Evolutionary conservation across 2,888 invertebrate species (phyloP).

Genomic region (Itoplectis maculator): DNA sequence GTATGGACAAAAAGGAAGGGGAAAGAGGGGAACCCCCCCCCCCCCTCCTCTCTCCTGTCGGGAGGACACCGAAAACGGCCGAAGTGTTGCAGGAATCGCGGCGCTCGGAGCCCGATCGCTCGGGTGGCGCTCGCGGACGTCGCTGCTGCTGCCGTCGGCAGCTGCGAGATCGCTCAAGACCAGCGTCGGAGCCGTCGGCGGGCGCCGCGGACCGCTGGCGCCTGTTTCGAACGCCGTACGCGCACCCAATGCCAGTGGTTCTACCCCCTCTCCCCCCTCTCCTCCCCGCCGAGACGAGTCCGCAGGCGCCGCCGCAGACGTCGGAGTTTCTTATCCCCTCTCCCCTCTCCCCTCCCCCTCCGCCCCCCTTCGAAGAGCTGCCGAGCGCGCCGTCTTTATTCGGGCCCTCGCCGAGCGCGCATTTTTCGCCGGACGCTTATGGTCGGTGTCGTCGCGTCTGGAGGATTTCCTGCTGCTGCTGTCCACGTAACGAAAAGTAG

Average conservation of each 20-base stretch:
- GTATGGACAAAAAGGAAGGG: slow-evolving; percentile 32
- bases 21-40: too few species aligned
- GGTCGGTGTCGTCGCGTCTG: slow-evolving; percentile 9
- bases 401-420: slow-evolving; percentile 1
- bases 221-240: slow-evolving; percentile 51
- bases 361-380: too few species aligned
- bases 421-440: slow-evolving; percentile 15
- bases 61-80: slow-evolving; percentile 47
- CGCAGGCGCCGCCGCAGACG: slow-evolving; percentile 40
- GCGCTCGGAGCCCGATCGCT: too few species aligned
- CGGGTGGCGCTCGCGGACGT: slow-evolving; percentile 47
- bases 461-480: not conserved
- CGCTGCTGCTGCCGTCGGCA: slow-evolving; percentile 30
- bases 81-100: slow-evolving; percentile 38
- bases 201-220: slow-evolving; percentile 64
- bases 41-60: too few species aligned
- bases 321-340: slow-evolving; percentile 30
- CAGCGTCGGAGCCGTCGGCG: slow-evolving; percentile 45
- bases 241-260: slow-evolving; percentile 59
- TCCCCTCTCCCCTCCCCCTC: too few species aligned
- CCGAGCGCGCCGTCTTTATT: slow-evolving; percentile 19
- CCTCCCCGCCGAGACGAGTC: slow-evolving; percentile 27
- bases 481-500: too few species aligned
- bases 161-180: slow-evolving; percentile 66
- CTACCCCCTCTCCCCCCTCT: slow-evolving; percentile 30